Percentiles rank a stretch among this genome's conserved stretches.
Conservation (phyloP, 2,888 invertebrate species). For the Caenorhabditis sp. region DNA sequence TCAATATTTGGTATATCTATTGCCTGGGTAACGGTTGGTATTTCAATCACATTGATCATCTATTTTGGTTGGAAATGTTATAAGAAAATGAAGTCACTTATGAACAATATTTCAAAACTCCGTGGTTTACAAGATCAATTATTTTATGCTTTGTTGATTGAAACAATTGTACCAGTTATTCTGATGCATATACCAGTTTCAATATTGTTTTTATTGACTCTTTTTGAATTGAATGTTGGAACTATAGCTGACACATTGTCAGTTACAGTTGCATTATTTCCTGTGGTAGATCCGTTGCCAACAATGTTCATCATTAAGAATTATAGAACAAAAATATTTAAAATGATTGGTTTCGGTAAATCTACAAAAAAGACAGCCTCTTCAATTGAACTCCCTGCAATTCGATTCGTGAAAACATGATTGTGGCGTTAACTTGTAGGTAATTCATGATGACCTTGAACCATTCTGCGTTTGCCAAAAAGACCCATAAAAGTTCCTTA, state of each 20-base stretch:
- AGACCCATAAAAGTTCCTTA: too few species aligned
- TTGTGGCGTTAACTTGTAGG: too few species aligned
- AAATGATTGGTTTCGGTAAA: not conserved
- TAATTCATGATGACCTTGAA: too few species aligned
- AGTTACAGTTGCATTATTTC: constrained; percentile 17
- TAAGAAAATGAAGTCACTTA: not conserved
- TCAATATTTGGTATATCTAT: constrained; percentile 9
- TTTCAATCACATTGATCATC: constrained; percentile 3
- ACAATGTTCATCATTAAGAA: constrained; percentile 18
- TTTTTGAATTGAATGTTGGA: constrained; percentile 12
- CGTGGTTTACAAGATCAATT: constrained; percentile 20
- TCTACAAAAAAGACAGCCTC: too few species aligned
- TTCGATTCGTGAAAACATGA: too few species aligned
- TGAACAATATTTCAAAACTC: not conserved
- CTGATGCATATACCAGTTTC: constrained; percentile 25
- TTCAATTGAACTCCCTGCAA: too few species aligned
- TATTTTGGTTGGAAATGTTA: constrained; percentile 19
- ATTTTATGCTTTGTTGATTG: constrained; percentile 21
- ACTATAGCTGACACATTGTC: constrained; percentile 7
- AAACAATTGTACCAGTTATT: constrained; percentile 21
- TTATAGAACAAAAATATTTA: constrained; percentile 9
- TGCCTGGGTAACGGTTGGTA: constrained; percentile 6
- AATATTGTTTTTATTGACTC: constrained; percentile 8
- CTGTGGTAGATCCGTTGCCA: constrained; percentile 19
- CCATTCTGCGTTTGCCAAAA: too few species aligned